Evolutionary conservation across 2,888 invertebrate species (phyloP).

Genomic region (Gymnocheta viridis): DNA sequence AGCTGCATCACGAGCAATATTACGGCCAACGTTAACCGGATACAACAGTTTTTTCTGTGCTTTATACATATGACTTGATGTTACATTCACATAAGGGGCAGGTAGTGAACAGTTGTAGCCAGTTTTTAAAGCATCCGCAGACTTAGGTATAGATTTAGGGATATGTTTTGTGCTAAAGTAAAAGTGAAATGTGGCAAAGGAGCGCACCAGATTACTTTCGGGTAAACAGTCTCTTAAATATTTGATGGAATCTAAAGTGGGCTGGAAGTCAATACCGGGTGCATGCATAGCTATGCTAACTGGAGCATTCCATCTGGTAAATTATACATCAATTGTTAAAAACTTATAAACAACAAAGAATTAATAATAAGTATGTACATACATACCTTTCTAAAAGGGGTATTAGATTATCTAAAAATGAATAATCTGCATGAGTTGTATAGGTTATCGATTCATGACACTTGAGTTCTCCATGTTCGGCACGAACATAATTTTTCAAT

Average conservation of each 20-base stretch:
- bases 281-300: slow-evolving; percentile 93
- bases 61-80: slow-evolving; percentile 88
- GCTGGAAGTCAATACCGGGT: slow-evolving; percentile 91
- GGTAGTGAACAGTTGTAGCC: slow-evolving; percentile 88
- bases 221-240: slow-evolving; percentile 90
- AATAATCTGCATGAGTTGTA: slow-evolving; percentile 95
- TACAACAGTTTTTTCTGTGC: slow-evolving; percentile 91
- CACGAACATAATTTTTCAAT: slow-evolving; percentile 91
- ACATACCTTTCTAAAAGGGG: slow-evolving; percentile 88
- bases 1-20: slow-evolving; percentile 92
- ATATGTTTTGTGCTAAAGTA: slow-evolving; percentile 94
- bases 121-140: slow-evolving; percentile 84
- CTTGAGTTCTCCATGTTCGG: slow-evolving; percentile 86
- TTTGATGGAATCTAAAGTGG: slow-evolving; percentile 90
- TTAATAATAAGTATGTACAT: background rate
- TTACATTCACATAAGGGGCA: slow-evolving; percentile 87
- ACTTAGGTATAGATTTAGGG: slow-evolving; percentile 88
- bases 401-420: slow-evolving; percentile 94
- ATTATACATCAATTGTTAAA: background rate
- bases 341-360: background rate
- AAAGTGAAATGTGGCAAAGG: slow-evolving; percentile 93
- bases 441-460: slow-evolving; percentile 95
- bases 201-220: slow-evolving; percentile 86
- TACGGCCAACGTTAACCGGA: slow-evolving; percentile 94
- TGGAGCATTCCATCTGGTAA: slow-evolving; percentile 90